Percentiles rank a stretch among this genome's conserved stretches.
These are phyloP conservation scores for Oscheius onirici DNA, from an alignment of 2,888 invertebrate species.

Conservation along the genomic window DNA sequence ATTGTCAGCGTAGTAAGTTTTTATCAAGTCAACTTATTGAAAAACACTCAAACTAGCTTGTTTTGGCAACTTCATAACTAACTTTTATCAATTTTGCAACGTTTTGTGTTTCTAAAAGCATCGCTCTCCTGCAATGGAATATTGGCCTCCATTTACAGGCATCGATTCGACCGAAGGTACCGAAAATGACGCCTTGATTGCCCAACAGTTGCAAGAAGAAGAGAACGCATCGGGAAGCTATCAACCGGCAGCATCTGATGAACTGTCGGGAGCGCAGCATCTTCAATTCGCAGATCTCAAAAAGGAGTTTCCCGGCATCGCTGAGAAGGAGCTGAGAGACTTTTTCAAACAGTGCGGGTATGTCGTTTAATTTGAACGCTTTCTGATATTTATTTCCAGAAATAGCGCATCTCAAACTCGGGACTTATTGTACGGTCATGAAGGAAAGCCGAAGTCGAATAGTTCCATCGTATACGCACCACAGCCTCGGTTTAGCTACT, in stretches of 20 bases:
- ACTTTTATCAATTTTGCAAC: too few species aligned
- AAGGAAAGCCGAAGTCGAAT: background rate
- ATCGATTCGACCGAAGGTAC: background rate
- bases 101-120: too few species aligned
- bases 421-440: background rate
- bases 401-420: background rate
- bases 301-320: background rate
- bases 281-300: background rate
- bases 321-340: background rate
- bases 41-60: too few species aligned
- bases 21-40: background rate
- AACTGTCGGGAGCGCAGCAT: conserved; percentile 1
- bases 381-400: background rate
- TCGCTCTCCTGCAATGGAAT: too few species aligned
- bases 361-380: background rate
- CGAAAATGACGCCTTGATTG: conserved; percentile 1
- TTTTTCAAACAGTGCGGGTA: background rate
- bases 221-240: background rate
- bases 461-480: background rate
- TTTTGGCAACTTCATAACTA: too few species aligned
- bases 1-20: background rate
- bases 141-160: background rate
- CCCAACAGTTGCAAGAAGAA: conserved; percentile 1
- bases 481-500: background rate
- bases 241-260: background rate